Evolutionary conservation across 2,888 invertebrate genomes (phyloP).

Genomic region (Oxystoma pomonae): DNA sequence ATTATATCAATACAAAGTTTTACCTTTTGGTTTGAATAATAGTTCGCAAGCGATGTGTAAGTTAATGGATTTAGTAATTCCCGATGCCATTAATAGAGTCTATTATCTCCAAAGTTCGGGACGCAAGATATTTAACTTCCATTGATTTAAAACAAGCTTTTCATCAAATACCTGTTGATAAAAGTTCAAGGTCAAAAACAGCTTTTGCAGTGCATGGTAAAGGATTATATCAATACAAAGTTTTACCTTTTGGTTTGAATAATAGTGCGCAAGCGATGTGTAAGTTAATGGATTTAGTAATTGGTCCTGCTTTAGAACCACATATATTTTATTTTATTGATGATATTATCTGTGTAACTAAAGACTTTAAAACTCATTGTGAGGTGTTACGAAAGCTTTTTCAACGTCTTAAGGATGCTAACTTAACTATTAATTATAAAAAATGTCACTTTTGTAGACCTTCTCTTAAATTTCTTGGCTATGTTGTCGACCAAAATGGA

Average conservation of each 20-base stretch:
- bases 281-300: not conserved
- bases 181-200: slow-evolving; percentile 11
- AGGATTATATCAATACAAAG: too few relatives aligned
- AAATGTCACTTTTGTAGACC: not conserved
- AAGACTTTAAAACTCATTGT: not conserved
- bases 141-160: slow-evolving; percentile 35
- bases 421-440: not conserved
- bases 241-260: not conserved
- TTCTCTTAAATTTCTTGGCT: not conserved
- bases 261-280: not conserved
- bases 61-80: too few relatives aligned
- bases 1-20: too few relatives aligned
- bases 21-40: too few relatives aligned
- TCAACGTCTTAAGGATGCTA: not conserved
- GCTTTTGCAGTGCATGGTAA: too few relatives aligned
- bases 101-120: slow-evolving; percentile 30
- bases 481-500: not conserved
- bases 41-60: too few relatives aligned
- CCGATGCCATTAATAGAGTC: too few relatives aligned
- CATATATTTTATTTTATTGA: not conserved
- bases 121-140: slow-evolving; percentile 34
- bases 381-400: not conserved
- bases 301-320: not conserved
- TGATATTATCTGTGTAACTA: not conserved
- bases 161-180: slow-evolving; percentile 29